Percentiles rank a stretch among this genome's conserved stretches.
These are phyloP conservation scores for Tinea trinotella DNA, from an alignment of 2,888 invertebrate genomes.

Conservation along the genomic window DNA sequence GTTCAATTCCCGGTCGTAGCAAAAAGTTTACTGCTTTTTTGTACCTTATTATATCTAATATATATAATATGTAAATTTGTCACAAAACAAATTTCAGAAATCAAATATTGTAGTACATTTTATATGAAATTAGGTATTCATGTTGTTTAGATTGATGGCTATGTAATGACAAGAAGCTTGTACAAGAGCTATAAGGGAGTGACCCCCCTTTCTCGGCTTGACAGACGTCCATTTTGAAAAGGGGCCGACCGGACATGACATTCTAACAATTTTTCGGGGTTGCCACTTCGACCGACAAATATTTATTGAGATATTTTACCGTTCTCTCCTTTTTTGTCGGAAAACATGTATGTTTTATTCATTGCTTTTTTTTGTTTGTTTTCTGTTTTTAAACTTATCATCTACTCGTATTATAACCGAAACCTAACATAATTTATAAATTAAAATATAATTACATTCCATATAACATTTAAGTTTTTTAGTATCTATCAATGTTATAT, in stretches of 20 bases:
- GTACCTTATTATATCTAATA: too few relatives aligned
- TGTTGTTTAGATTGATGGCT: conserved; percentile 7
- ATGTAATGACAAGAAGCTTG: conserved; percentile 15
- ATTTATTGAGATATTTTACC: conserved; percentile 35
- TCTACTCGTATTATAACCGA: too few relatives aligned
- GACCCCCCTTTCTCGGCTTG: conserved; percentile 34
- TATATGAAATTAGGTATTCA: conserved; percentile 11
- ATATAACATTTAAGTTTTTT: too few relatives aligned
- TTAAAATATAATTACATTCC: too few relatives aligned
- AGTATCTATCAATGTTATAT: too few relatives aligned
- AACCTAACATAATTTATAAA: too few relatives aligned
- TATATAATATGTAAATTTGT: too few relatives aligned
- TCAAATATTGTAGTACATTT: background rate
- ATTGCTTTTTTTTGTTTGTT: background rate
- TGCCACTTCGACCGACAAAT: conserved; percentile 40
- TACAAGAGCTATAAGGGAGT: conserved; percentile 28
- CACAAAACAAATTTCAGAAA: background rate
- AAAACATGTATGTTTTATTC: conserved; percentile 12
- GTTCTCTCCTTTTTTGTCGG: background rate
- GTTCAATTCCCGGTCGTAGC: too few relatives aligned
- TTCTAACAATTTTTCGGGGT: conserved; percentile 42
- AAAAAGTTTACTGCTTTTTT: too few relatives aligned
- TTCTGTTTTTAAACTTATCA: too few relatives aligned
- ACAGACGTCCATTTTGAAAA: conserved; percentile 58
- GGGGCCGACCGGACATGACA: conserved; percentile 56